Percentiles rank a stretch among this genome's conserved stretches.
phyloP scores from a whole-genome alignment of 2,797 vertebrate genomes.

The Diglossa cyanea region DNA sequence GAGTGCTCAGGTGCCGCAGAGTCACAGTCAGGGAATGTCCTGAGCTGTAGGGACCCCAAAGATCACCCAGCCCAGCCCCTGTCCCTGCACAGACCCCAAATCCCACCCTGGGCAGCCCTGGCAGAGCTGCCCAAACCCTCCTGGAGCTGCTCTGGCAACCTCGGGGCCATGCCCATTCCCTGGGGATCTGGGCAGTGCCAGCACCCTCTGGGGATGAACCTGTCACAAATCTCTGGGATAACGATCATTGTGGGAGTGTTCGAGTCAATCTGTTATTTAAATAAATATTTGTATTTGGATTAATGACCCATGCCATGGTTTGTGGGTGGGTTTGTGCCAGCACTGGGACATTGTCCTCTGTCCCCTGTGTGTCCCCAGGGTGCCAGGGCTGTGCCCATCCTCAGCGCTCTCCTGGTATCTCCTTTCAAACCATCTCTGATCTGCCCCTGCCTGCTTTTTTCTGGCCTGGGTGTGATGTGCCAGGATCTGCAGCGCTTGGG shows the following conservation, averaged over 20 bases:
- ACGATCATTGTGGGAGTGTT: fast-evolving
- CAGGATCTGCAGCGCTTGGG: fast-evolving
- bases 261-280: fast-evolving
- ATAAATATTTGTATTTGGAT: neutral
- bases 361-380: fast-evolving
- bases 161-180: fast-evolving
- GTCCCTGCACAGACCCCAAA: too few relatives aligned
- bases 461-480: too few relatives aligned
- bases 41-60: too few relatives aligned
- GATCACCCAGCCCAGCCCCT: too few relatives aligned
- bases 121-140: too few relatives aligned
- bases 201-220: neutral
- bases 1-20: too few relatives aligned
- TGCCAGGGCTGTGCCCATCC: fast-evolving
- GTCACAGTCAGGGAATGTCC: too few relatives aligned
- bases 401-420: fast-evolving
- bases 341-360: fast-evolving
- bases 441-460: neutral
- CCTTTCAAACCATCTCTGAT: neutral
- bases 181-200: neutral
- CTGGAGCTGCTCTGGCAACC: neutral
- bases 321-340: neutral
- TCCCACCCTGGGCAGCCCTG: too few relatives aligned
- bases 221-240: neutral
- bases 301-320: fast-evolving